Evolutionary conservation across 1,140 invertebrate species (phyloP), one percentile per base, ranked within the genome.

Genomic region (Ips typographus): DNA sequence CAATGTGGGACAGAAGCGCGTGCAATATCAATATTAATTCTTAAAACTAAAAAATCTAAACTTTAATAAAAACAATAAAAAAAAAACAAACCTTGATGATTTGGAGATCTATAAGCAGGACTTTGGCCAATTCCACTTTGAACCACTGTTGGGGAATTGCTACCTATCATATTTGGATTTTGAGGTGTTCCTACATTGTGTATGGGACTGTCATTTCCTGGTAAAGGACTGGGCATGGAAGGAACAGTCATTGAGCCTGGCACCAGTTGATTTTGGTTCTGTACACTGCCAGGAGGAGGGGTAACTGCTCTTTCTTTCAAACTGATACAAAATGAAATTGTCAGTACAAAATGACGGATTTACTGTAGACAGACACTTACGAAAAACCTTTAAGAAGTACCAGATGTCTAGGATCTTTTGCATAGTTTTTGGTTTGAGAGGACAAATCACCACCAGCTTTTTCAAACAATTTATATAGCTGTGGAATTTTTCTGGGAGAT

Each of bases 361-460:
- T 22, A 49, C 44, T 49, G 22, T 8, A 49, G 44, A 49, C 3
- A 22, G 22, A 43, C 36, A 64, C 47, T 69, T 75, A 84, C 83
- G 85, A 86, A 74, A 85, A 92, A 36, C 90, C 91, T 79, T 89
- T 91, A 0, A 95, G 80, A 4, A 95, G 81, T 4, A 95, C 90
- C 61, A 96, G 82, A 82, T 95, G 93, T 8, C 93, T 81, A 0
- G 89, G 87, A 80, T 95, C 94, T 82, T 94, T 93, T 0, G 94
- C 92, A 79, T 95, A 98, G 77, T 95, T 95, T 79, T 96, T 95
- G 2, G 88, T 91, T 68, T 92, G 88, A 0, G 90, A 90, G 42
- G 85, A 85, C 6, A 94, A 80, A 82, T 95, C 94, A 0, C 93
- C 94, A 6, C 93, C 94, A 7, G 92, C 91, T 80, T 92, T 91